Conservation (phyloP, 2,888 invertebrate species). For the Calliphora vomitoria region DNA sequence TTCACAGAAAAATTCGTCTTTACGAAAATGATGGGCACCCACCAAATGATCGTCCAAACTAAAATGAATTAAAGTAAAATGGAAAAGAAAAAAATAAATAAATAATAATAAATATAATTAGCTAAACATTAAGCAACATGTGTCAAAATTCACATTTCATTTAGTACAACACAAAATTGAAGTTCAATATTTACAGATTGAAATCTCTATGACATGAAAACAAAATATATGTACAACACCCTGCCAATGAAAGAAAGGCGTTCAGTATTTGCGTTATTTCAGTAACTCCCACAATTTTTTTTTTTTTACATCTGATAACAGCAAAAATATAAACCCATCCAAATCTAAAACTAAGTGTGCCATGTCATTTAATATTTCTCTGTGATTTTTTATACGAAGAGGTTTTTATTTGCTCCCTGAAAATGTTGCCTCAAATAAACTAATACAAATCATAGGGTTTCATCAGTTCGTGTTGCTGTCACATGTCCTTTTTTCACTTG, state of each 20-base stretch:
- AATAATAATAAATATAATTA: conserved; percentile 49
- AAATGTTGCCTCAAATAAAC: conserved; percentile 40
- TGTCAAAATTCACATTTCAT: conserved; percentile 70
- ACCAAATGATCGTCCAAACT: conserved; percentile 94
- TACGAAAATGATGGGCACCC: conserved; percentile 90
- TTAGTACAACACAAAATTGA: conserved; percentile 43
- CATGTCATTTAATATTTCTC: conserved; percentile 19
- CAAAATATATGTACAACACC: conserved; percentile 10
- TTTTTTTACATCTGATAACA: conserved; percentile 58
- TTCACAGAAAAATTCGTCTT: conserved; percentile 92
- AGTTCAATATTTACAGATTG: conserved; percentile 72
- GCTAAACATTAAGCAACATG: conserved; percentile 53
- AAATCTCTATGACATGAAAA: conserved; percentile 71
- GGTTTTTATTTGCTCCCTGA: conserved; percentile 21
- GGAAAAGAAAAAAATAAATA: not conserved
- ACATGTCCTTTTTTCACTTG: conserved; percentile 38
- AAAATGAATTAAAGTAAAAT: conserved; percentile 82
- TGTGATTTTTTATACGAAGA: conserved; percentile 13
- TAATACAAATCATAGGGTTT: conserved; percentile 69
- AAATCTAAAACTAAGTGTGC: conserved; percentile 43
- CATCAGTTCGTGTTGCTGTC: conserved; percentile 55
- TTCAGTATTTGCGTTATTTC: conserved; percentile 59
- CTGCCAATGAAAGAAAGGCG: conserved; percentile 19
- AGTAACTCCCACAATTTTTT: conserved; percentile 46
- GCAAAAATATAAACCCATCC: conserved; percentile 42